Evolutionary conservation across 1,140 invertebrate genomes (phyloP).

Genomic region (Anastrepha ludens): DNA sequence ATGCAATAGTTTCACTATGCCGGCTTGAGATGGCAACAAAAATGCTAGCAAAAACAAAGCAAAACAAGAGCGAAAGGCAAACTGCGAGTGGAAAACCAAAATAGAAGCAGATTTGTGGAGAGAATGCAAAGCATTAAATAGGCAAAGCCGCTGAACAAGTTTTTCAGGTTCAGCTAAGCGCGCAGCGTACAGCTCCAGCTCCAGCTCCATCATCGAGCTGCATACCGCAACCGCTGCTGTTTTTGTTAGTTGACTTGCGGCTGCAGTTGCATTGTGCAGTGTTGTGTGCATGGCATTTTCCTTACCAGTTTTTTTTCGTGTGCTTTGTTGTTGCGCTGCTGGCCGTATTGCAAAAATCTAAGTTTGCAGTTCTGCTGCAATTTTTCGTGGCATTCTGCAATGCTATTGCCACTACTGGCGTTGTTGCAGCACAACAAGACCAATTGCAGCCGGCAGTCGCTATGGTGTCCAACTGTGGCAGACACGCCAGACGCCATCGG

Average conservation of each 20-base stretch:
- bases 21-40: not conserved
- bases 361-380: constrained; percentile 9
- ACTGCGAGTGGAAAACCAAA: not conserved
- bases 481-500: not conserved
- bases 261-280: not conserved
- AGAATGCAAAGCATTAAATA: not conserved
- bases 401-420: not conserved
- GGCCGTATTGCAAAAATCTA: not conserved
- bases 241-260: not conserved
- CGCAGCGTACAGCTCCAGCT: not conserved
- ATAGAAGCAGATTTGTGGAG: not conserved
- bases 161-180: constrained; percentile 44
- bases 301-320: not conserved
- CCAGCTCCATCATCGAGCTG: not conserved
- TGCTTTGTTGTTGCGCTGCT: not conserved
- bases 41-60: not conserved
- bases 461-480: constrained; percentile 13
- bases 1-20: constrained; percentile 11
- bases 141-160: constrained; percentile 22
- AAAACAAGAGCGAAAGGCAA: not conserved
- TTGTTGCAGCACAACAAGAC: not conserved
- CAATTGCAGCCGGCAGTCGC: not conserved
- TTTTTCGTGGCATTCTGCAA: constrained; percentile 34
- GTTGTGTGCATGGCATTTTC: not conserved
- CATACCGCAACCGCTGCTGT: not conserved